Base-by-base conservation (phyloP, 2,797 vertebrate species). In the Lindbergichthys nudifrons region DNA sequence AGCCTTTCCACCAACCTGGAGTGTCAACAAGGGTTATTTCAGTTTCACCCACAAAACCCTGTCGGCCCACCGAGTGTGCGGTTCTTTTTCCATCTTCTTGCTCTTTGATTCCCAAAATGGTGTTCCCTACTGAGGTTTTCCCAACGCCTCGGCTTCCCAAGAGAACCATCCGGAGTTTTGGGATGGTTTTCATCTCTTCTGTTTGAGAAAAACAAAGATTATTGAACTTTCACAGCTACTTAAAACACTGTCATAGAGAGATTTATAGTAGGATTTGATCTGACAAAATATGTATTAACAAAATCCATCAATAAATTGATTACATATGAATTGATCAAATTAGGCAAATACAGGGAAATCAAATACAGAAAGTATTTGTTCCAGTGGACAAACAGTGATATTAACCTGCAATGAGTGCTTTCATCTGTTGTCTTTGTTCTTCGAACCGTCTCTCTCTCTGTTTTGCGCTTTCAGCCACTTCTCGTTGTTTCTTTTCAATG, bases 1-100 rank as follows among this genome's bases (percentile, higher is more conserved):
- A 88, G 42, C 72, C 72, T 82, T 85, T 88, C 83, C 83, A 83
- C 82, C 87, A 91, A 8, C 91, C 82, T 5, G 82, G 82, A 8
- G 88, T 92, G 77, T 89, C 88, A 12, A 89, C 85, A 10, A 89
- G 2, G 23, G 48, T 83, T 41, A 90, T 72, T 52, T 84, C 62
- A 0, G 74, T 88, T 76, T 77, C 21, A 53, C 45, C 78, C 21
- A 83, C 67, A 50, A 45, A 85, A 19, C 87, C 82, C 0, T 0
- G 15, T 3, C 1, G 21, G 57, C 53, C 46, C 41, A 36, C 70
- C 0, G 78, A 89, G 0, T 47, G 45, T 0, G 53, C 10, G 0
- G 75, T 89, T 79, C 71, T 61, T 15, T 46, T 81, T 30, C 79
- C 63, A 0, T 43, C 39, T 30, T 68, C 77, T 10, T 53, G 57